Conservation (phyloP, 2,888 invertebrate species). For the Caradrina kadenii region DNA sequence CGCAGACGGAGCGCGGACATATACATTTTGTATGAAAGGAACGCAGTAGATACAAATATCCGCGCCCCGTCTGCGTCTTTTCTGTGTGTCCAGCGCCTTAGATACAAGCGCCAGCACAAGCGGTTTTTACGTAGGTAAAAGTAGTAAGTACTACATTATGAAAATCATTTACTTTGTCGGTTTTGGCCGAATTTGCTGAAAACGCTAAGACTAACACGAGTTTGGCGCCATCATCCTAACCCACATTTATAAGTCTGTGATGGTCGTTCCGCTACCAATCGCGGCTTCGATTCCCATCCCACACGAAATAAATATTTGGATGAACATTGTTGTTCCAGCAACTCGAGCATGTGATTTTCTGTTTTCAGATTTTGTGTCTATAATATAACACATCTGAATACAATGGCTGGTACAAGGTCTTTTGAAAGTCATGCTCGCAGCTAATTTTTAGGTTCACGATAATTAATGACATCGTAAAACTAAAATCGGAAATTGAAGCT, state of each 20-base stretch:
- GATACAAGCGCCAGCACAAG: no score
- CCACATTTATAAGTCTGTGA: neutral
- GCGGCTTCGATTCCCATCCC: constrained; percentile 1
- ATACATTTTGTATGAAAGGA: no score
- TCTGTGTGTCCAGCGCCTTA: no score
- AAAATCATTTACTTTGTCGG: no score
- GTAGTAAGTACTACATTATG: no score
- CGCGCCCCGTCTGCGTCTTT: no score
- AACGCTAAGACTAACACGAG: neutral
- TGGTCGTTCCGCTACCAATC: constrained; percentile 11
- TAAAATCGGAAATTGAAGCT: constrained; percentile 14
- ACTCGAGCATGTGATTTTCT: neutral
- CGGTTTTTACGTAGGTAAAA: no score
- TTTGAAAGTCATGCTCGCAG: constrained; percentile 17
- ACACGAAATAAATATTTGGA: constrained; percentile 9
- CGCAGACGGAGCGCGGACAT: no score
- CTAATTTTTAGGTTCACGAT: constrained; percentile 2
- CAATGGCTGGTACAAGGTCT: constrained; percentile 14
- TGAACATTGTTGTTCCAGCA: constrained; percentile 2
- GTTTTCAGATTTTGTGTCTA: neutral
- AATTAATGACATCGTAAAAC: constrained; percentile 16
- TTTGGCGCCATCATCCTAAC: neutral
- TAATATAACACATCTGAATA: constrained; percentile 7
- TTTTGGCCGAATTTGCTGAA: no score
- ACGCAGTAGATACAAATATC: no score